phyloP scores from a whole-genome alignment of 2,797 vertebrate genomes.

The Microctenopoma lineatum region DNA sequence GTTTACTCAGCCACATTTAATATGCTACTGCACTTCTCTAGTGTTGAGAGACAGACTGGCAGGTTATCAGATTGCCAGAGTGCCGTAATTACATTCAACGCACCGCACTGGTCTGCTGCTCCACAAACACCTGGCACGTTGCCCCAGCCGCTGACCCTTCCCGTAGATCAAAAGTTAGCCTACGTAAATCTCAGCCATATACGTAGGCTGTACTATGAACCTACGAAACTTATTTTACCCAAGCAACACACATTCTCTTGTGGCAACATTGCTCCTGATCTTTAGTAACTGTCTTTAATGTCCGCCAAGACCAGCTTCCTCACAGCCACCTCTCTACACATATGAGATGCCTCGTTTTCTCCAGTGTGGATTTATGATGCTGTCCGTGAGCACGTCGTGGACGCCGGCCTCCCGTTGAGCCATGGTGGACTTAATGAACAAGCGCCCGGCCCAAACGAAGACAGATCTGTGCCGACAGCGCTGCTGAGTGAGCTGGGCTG shows the following conservation, averaged over 20 bases:
- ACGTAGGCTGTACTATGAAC: constrained; percentile 7
- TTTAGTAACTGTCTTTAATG: not conserved
- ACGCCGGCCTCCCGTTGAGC: constrained; percentile 71
- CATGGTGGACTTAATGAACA: constrained; percentile 73
- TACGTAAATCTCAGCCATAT: constrained; percentile 48
- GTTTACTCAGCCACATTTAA: constrained; percentile 67
- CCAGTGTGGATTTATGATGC: constrained; percentile 81
- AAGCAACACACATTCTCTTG: constrained; percentile 7
- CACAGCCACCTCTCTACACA: constrained; percentile 28
- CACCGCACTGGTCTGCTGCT: constrained; percentile 63
- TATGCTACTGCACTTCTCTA: constrained; percentile 69
- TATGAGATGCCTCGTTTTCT: constrained; percentile 53
- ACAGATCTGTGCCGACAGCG: constrained; percentile 76
- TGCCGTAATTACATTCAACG: constrained; percentile 78
- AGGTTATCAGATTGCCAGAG: constrained; percentile 78
- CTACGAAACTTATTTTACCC: constrained; percentile 16
- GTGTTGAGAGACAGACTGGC: constrained; percentile 76
- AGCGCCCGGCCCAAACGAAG: constrained; percentile 71
- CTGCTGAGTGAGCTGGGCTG: constrained; percentile 32
- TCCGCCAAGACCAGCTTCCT: constrained; percentile 5
- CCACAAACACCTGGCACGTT: constrained; percentile 74
- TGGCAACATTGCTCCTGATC: constrained; percentile 4
- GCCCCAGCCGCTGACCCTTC: constrained; percentile 73
- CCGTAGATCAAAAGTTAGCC: constrained; percentile 26
- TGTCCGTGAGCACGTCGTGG: constrained; percentile 48